phyloP scores from a whole-genome alignment of 64 coral and sea anemone species.

The Hydrozoanthus tunicans region DNA sequence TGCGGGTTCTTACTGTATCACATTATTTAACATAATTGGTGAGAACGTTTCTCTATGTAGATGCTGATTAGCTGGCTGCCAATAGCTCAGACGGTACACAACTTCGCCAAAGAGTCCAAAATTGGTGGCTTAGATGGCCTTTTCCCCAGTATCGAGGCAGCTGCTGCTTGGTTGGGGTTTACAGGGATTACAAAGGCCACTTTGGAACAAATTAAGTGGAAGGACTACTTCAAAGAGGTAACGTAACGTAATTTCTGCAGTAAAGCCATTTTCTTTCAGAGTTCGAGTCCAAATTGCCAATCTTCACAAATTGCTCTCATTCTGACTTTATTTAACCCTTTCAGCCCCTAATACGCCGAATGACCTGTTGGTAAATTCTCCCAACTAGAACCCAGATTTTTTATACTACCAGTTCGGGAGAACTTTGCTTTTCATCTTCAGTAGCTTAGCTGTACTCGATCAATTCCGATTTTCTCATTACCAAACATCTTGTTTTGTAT shows the following conservation, averaged over 20 bases:
- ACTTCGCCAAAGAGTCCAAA: background rate
- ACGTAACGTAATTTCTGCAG: background rate
- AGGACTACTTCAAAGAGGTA: constrained; percentile 52
- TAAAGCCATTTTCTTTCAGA: background rate
- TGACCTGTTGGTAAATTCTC: no score
- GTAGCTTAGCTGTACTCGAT: no score
- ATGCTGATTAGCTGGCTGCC: constrained; percentile 34
- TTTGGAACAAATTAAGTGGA: constrained; percentile 38
- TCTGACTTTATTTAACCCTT: no score
- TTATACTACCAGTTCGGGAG: no score
- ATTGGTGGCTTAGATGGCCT: constrained; percentile 30
- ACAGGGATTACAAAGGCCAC: constrained; percentile 39
- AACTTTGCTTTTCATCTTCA: no score
- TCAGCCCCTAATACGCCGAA: no score
- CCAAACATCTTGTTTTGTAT: no score
- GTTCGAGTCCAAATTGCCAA: background rate
- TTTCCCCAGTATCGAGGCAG: constrained; percentile 41
- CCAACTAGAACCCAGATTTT: no score
- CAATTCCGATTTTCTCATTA: no score
- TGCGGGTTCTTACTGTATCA: background rate
- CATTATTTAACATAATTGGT: background rate
- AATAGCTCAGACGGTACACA: constrained; percentile 20
- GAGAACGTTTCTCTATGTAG: background rate
- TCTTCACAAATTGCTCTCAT: no score
- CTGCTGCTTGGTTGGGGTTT: constrained; percentile 11